A percentile compares a stretch with the other conserved stretches of the same genome.
phyloP scores from a whole-genome alignment of 2,888 invertebrate species.

The Amitus sp. region DNA sequence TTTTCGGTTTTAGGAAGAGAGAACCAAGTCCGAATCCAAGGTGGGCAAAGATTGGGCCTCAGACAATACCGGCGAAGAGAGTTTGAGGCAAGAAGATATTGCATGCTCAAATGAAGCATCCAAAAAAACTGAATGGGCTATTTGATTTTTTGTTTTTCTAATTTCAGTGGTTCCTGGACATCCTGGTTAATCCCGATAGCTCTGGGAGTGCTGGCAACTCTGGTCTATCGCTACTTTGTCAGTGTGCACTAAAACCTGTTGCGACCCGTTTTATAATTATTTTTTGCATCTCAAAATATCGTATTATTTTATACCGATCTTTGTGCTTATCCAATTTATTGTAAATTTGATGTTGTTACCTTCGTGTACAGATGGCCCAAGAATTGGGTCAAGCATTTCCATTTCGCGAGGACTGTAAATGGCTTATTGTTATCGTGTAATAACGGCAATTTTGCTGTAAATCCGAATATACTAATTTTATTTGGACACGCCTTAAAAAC shows the following conservation, averaged over 20 bases:
- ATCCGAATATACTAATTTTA: background rate
- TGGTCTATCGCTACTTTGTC: slow-evolving; percentile 66
- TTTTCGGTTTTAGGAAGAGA: slow-evolving; percentile 48
- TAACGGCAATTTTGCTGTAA: background rate
- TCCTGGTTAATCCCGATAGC: slow-evolving; percentile 67
- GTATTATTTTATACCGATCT: slow-evolving; percentile 16
- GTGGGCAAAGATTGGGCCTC: slow-evolving; percentile 41
- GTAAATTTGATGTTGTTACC: slow-evolving; percentile 14
- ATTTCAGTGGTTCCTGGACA: slow-evolving; percentile 66
- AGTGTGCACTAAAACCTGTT: slow-evolving; percentile 49
- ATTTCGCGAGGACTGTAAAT: background rate
- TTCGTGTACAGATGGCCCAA: slow-evolving; percentile 14
- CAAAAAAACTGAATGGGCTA: too few relatives aligned
- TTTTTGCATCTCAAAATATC: slow-evolving; percentile 8
- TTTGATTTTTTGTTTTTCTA: too few relatives aligned
- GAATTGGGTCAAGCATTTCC: slow-evolving; percentile 8
- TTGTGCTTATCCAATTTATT: slow-evolving; percentile 20
- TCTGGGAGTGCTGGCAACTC: slow-evolving; percentile 65
- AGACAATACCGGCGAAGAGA: slow-evolving; percentile 44
- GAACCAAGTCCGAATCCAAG: slow-evolving; percentile 44
- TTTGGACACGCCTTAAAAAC: too few relatives aligned
- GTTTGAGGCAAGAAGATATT: slow-evolving; percentile 54
- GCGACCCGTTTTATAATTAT: background rate
- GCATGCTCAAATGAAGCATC: slow-evolving; percentile 2
- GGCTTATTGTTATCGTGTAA: background rate